These are phyloP conservation scores for Pangasius sanitwongsei DNA, from an alignment of 2,797 vertebrate genomes.

Conservation along the genomic window DNA sequence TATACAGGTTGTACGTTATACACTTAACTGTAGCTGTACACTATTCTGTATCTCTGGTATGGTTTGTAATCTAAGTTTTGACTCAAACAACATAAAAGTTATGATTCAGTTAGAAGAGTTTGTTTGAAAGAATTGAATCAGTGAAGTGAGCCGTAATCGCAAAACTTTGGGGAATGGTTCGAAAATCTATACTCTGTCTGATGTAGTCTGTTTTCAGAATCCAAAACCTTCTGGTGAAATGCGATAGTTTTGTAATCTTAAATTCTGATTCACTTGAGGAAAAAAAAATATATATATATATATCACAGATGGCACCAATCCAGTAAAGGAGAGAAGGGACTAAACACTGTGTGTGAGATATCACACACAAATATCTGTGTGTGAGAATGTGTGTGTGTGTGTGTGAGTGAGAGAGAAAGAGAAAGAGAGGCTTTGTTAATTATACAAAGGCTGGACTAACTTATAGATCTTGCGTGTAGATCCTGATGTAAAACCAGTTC, in stretches of 20 bases:
- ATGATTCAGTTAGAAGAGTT: not conserved
- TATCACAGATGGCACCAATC: not conserved
- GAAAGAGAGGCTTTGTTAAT: not conserved
- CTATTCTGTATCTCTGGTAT: not conserved
- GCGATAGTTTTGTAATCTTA: not conserved
- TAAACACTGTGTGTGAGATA: not conserved
- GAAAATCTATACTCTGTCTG: not conserved
- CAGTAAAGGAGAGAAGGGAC: not conserved
- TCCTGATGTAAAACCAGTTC: not conserved
- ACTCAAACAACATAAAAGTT: not conserved
- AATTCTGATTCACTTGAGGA: not conserved
- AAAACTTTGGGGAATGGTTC: not conserved
- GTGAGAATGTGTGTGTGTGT: not conserved
- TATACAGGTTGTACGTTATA: not conserved
- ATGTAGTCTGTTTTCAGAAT: not conserved
- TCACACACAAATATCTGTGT: not conserved
- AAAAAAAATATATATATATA: too few species aligned
- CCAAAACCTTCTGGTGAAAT: not conserved
- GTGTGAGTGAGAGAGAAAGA: not conserved
- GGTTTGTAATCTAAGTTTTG: not conserved
- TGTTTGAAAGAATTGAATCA: slow-evolving; percentile 4
- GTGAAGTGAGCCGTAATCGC: not conserved
- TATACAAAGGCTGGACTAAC: slow-evolving; percentile 5
- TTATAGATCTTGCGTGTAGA: not conserved
- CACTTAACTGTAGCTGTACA: not conserved